Evolutionary conservation across 1,140 invertebrate species (phyloP), one percentile per base, ranked within the genome.

Genomic region (Hestina assimilis): DNA sequence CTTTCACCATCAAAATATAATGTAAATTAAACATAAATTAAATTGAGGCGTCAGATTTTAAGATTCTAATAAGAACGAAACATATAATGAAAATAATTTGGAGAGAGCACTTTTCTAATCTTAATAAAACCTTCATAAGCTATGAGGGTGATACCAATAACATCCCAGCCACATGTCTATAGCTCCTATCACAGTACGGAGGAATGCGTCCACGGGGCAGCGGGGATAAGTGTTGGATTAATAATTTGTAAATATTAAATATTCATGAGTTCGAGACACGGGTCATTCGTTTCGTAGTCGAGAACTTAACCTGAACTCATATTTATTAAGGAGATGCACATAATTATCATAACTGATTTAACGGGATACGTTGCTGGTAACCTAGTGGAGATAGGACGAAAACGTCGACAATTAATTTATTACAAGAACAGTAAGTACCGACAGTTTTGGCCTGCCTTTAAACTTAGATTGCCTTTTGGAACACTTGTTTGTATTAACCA

Each of bases 181-280:
- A 58, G 67, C 69, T 21, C 26, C 12, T 33, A 72, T 78, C 72
- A 38, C 20, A n/a, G 6, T 21, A 52, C 40, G 56, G 51, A 61
- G 66, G 75, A 76, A 79, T 81, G 75, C 69, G 62, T 48, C 42
- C 63, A 45, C 59, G 58, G 38, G 38, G 54, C 63, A 58, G 59
- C 69, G 61, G 60, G 68, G 70, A 83, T 78, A 72, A 75, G 70
- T 74, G 77, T 82, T 77, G 77, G 78, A 83, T 80, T 82, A 83
- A 83, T 84, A 87, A 83, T 84, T 84, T 87, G 80, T 84, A 77
- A 87, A 84, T 83, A 83, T 84, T 84, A 82, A 78, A 83, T 87
- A 84, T 87, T 83, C 80, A 87, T 83, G 78, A 87, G 76, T 14
- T 42, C 28, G 53, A 65, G 58, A 67, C 50, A 33, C 69, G 74